Base-by-base conservation (phyloP, 2,113 vertebrate genomes). In the Tachysurus fulvidraco region DNA sequence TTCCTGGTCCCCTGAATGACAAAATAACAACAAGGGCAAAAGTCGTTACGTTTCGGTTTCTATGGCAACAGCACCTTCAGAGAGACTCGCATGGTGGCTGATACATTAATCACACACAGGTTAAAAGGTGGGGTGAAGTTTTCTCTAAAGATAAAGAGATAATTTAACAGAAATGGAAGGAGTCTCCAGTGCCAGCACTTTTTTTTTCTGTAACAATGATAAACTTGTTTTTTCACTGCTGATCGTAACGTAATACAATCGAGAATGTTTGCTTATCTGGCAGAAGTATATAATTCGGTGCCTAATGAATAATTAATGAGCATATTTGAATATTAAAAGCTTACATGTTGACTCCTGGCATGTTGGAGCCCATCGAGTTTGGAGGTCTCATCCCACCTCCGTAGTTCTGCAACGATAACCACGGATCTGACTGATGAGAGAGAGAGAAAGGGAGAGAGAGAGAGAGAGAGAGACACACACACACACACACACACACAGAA, bases 261-360 rank as follows among this genome's bases (percentile, higher is more conserved):
- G 6, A 17, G 14, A 30, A 17, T 17, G 16, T 36, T 36, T 28
- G 65, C 1, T 67, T 13, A 67, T 69, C 30, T 69, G 30, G 28
- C 7, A 10, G 60, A 64, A 25, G 25, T 4, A 64, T 5, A 4
- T 46, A 74, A 46, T 50, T 50, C 21, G 25, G 5, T 46, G 46
- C 41, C 41, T 50, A 74, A 74, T 74, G 16, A 36, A 71, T 71
- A 44, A 41, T 71, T 71, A 41, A 71, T 41, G 36, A 71, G 67
- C 3, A 2, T 0, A 44, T 71, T 64, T 13, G n/a, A 67, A 67
- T 41, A 36, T 71, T 10, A 69, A 57, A 28, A 65, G 91, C 97
- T 96, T 90, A 98, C 97, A 97, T 97, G 95, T 95, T 97, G 94
- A 98, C 94, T 71, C 96, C 87, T 0, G 96, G 95, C 94, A 97